Evolutionary conservation across 2,888 invertebrate species (phyloP).

Genomic region (Folsomia candida): DNA sequence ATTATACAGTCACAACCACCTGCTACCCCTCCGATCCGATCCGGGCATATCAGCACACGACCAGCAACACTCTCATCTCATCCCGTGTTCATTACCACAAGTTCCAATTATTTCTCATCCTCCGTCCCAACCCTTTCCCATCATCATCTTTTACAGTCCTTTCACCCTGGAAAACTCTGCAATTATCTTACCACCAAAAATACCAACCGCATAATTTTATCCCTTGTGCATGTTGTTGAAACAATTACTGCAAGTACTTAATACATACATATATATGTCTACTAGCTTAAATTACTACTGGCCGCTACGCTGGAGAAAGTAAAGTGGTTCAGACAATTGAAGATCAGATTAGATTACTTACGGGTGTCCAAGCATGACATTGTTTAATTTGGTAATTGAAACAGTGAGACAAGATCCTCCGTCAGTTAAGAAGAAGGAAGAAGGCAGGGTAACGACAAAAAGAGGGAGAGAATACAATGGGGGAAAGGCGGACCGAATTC

Average conservation of each 20-base stretch:
- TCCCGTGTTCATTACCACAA: neutral
- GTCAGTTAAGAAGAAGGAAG: neutral
- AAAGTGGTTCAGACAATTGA: too few relatives aligned
- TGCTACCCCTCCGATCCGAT: conserved; percentile 12
- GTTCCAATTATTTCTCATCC: neutral
- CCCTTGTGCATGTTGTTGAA: too few relatives aligned
- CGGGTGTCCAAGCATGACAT: neutral
- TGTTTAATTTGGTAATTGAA: neutral
- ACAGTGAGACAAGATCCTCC: neutral
- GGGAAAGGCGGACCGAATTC: neutral
- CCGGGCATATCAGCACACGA: neutral
- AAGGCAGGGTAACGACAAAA: neutral
- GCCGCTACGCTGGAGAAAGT: too few relatives aligned
- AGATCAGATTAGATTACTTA: too few relatives aligned
- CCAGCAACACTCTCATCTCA: neutral
- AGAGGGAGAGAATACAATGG: neutral
- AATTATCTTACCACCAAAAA: too few relatives aligned
- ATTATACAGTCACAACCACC: conserved; percentile 23
- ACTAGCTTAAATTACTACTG: too few relatives aligned
- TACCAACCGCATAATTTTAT: too few relatives aligned
- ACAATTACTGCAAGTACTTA: too few relatives aligned
- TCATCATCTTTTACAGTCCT: too few relatives aligned
- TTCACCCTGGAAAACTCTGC: too few relatives aligned
- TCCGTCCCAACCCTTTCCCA: neutral
- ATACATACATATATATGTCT: too few relatives aligned